These are phyloP conservation scores for Mus spretus DNA, from an alignment of 2,797 vertebrate species.

Conservation along the genomic window DNA sequence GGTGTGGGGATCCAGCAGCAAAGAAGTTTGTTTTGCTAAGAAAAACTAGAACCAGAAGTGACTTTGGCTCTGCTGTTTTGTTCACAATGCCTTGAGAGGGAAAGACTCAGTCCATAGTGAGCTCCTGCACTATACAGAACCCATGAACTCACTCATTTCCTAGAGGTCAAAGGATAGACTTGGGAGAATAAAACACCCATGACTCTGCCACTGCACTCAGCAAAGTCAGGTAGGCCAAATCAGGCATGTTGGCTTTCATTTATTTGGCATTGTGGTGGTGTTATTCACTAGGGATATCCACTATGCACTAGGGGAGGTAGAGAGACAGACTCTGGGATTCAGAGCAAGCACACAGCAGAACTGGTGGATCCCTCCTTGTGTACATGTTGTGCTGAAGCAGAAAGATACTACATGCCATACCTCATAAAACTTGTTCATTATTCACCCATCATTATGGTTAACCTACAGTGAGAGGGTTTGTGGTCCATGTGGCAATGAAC, in stretches of 20 bases:
- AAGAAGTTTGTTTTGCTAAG: slow-evolving; percentile 86
- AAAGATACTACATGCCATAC: background rate
- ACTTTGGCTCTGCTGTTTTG: slow-evolving; percentile 79
- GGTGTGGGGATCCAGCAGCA: slow-evolving; percentile 69
- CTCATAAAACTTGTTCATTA: background rate
- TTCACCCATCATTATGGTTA: background rate
- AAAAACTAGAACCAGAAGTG: slow-evolving; percentile 84
- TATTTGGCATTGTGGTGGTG: background rate
- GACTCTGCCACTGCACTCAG: background rate
- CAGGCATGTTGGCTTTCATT: background rate
- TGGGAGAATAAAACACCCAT: background rate
- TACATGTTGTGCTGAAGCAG: background rate
- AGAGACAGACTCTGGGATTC: background rate
- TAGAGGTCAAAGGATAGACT: slow-evolving; percentile 33
- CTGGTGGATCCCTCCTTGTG: rapidly evolving
- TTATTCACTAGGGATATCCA: background rate
- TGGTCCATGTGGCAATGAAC: background rate
- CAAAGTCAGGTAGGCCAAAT: background rate
- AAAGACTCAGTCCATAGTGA: slow-evolving; percentile 71
- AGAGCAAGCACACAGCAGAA: rapidly evolving
- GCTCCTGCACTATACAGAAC: slow-evolving; percentile 72
- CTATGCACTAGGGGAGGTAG: rapidly evolving
- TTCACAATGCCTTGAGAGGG: slow-evolving; percentile 80
- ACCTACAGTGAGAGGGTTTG: rapidly evolving
- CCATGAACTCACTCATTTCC: slow-evolving; percentile 60